Evolutionary conservation across 2,888 invertebrate species (phyloP).

Genomic region (Eupeodes latifasciatus): DNA sequence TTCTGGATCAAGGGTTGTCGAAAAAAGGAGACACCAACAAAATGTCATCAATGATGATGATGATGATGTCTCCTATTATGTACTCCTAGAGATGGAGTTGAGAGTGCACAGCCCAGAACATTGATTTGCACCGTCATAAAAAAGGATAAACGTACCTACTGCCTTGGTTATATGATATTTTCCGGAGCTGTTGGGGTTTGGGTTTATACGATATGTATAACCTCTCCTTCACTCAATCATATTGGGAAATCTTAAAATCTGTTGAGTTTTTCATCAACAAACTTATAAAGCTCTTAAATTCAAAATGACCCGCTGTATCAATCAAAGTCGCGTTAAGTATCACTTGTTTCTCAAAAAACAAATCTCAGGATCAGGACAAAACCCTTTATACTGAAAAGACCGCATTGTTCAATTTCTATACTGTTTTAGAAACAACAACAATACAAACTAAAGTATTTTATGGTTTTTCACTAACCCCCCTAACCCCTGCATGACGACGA

Average conservation of each 20-base stretch:
- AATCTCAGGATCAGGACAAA: conserved; percentile 31
- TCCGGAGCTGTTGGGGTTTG: not conserved
- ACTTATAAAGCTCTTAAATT: conserved; percentile 4
- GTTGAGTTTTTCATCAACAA: conserved; percentile 6
- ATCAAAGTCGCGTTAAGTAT: conserved; percentile 44
- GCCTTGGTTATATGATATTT: not conserved
- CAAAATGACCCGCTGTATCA: conserved; percentile 33
- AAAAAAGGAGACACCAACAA: not conserved
- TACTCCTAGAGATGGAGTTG: too few species aligned
- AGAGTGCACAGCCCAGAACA: not conserved
- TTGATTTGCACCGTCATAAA: conserved; percentile 32
- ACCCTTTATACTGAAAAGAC: too few species aligned
- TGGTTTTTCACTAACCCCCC: not conserved
- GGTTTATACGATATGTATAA: not conserved
- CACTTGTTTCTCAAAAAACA: conserved; percentile 19
- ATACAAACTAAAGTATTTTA: conserved; percentile 21
- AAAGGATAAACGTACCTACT: not conserved
- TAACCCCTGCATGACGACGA: not conserved
- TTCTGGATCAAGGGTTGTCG: not conserved
- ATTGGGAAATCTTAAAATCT: conserved; percentile 26
- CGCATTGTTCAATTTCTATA: conserved; percentile 6
- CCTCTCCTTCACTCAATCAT: not conserved
- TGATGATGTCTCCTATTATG: conserved; percentile 1
- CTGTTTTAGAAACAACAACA: not conserved
- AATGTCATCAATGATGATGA: not conserved